Percentiles rank a stretch among this genome's conserved stretches.
Evolutionary conservation across 2,797 vertebrate species (phyloP).

Genomic region (Semotilus atromaculatus): DNA sequence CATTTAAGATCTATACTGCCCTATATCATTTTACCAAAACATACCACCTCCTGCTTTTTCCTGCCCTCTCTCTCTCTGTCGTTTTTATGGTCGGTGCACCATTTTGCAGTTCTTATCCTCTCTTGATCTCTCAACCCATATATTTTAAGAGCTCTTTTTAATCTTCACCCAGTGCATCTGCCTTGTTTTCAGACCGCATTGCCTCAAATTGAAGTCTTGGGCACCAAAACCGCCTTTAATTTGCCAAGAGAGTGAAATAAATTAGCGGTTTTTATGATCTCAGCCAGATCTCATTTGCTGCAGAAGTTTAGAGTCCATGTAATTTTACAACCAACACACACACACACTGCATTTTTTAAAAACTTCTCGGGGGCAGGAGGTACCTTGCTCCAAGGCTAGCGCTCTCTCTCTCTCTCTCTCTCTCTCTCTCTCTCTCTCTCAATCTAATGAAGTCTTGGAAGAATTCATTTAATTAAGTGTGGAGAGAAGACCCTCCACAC

Average conservation of each 20-base stretch:
- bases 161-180: slow-evolving; percentile 18
- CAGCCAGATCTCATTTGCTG: slow-evolving; percentile 65
- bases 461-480: slow-evolving; percentile 83
- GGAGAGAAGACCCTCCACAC: slow-evolving; percentile 58
- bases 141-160: slow-evolving; percentile 29
- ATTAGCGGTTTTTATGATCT: slow-evolving; percentile 74
- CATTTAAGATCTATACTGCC: neutral
- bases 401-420: neutral
- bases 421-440: slow-evolving; percentile 59
- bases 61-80: neutral
- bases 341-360: slow-evolving; percentile 57
- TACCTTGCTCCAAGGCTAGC: slow-evolving; percentile 10
- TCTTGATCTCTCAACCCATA: slow-evolving; percentile 32
- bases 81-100: slow-evolving; percentile 16
- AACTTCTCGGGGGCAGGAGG: slow-evolving; percentile 45
- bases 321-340: slow-evolving; percentile 75
- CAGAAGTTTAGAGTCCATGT: slow-evolving; percentile 65
- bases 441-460: slow-evolving; percentile 83
- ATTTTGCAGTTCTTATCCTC: slow-evolving; percentile 28
- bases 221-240: slow-evolving; percentile 64
- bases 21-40: neutral
- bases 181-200: slow-evolving; percentile 26
- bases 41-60: neutral
- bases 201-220: slow-evolving; percentile 49
- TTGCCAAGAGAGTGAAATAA: slow-evolving; percentile 40